These are phyloP conservation scores for Limosa lapponica DNA, from an alignment of 2,797 vertebrate genomes.

Conservation along the genomic window DNA sequence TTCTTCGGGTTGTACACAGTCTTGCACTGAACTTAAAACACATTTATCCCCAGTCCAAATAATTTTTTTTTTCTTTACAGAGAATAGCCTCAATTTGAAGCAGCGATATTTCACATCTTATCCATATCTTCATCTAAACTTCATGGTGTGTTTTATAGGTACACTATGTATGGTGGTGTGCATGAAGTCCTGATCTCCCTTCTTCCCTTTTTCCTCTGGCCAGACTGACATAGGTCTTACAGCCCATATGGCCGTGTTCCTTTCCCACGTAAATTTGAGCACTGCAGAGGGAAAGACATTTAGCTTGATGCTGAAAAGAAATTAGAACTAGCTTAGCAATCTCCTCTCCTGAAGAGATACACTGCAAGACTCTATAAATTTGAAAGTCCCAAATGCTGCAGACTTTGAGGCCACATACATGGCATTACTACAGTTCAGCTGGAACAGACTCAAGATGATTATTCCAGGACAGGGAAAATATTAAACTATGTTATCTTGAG, in stretches of 20 bases:
- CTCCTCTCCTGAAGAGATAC: background rate
- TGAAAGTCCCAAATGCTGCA: background rate
- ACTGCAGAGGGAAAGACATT: background rate
- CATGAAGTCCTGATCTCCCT: background rate
- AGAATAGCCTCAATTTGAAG: background rate
- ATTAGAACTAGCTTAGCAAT: background rate
- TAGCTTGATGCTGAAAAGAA: background rate
- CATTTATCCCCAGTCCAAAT: background rate
- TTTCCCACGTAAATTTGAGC: background rate
- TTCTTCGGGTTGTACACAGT: background rate
- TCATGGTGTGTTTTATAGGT: background rate
- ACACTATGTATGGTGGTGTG: too few relatives aligned
- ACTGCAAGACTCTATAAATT: background rate
- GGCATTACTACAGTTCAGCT: background rate
- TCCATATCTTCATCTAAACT: background rate
- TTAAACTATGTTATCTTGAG: background rate
- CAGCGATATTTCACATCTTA: fast-evolving
- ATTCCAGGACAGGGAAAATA: background rate
- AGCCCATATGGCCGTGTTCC: background rate
- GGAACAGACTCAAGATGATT: background rate
- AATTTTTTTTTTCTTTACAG: background rate
- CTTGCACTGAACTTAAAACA: background rate
- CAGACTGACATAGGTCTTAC: background rate
- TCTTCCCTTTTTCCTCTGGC: background rate
- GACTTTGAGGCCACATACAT: background rate